Conservation (phyloP, 2,113 vertebrate species). For the Lepus americanus region DNA sequence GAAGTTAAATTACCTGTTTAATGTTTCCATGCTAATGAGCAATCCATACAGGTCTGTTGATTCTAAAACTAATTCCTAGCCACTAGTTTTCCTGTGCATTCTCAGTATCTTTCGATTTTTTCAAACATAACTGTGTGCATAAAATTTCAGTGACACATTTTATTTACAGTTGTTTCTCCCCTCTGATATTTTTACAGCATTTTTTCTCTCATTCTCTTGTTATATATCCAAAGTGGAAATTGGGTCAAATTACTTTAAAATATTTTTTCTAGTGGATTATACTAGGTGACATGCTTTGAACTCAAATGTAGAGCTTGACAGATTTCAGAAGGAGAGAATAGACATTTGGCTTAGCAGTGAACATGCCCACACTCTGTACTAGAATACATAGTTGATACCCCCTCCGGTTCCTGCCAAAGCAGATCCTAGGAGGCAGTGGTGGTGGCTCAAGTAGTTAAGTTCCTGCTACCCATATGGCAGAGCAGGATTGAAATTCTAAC, state of each 20-base stretch:
- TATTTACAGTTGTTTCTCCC: background rate
- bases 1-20: constrained; percentile 44
- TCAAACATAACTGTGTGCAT: background rate
- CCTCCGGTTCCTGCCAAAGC: too few species aligned
- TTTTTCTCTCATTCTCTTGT: background rate
- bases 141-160: background rate
- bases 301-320: accelerated
- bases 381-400: too few species aligned
- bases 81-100: background rate
- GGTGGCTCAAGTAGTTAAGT: too few species aligned
- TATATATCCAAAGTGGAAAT: background rate
- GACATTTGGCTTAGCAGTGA: too few species aligned
- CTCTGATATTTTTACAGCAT: background rate
- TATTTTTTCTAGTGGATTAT: background rate
- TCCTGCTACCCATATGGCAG: too few species aligned
- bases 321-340: too few species aligned
- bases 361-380: too few species aligned
- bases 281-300: background rate
- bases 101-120: background rate
- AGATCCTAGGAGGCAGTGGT: too few species aligned
- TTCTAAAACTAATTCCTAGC: background rate
- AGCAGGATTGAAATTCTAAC: too few species aligned
- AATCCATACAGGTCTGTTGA: background rate
- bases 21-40: background rate
- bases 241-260: background rate